Evolutionary conservation across 2,113 vertebrate genomes (phyloP).

Genomic region (Capricornis sumatraensis): DNA sequence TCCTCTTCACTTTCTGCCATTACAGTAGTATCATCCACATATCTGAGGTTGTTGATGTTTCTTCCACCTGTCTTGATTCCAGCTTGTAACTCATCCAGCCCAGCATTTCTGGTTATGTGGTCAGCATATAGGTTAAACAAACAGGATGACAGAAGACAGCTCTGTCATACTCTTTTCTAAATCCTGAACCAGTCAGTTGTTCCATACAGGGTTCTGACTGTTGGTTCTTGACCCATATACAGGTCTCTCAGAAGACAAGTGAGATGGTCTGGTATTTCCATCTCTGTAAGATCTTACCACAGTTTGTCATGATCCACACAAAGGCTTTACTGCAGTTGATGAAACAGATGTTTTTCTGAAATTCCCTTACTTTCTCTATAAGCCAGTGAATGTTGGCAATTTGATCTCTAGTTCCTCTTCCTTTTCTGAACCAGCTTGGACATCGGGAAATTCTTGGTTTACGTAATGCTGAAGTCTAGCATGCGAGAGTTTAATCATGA

Average conservation of each 20-base stretch:
- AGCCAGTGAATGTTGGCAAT: neutral
- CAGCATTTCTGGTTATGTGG: neutral
- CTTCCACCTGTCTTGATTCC: neutral
- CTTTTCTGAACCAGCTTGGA: neutral
- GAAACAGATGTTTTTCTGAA: neutral
- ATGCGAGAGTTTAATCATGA: neutral
- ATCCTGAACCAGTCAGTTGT: neutral
- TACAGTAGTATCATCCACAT: neutral
- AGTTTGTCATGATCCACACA: neutral
- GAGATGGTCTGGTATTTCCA: neutral
- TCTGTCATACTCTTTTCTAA: neutral
- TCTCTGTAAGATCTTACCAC: neutral
- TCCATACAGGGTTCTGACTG: neutral
- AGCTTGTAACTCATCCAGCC: neutral
- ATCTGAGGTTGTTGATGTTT: neutral
- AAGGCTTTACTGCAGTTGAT: neutral
- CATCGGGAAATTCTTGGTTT: neutral
- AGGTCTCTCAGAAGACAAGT: neutral
- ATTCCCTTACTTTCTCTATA: neutral
- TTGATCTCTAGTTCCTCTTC: neutral
- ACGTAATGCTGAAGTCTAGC: neutral
- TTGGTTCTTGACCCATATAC: neutral
- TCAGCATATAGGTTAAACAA: neutral
- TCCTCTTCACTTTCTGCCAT: neutral
- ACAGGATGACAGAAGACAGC: neutral